These are phyloP conservation scores for Mactromeris polynyma DNA, from an alignment of 2,888 invertebrate genomes.

Conservation along the genomic window DNA sequence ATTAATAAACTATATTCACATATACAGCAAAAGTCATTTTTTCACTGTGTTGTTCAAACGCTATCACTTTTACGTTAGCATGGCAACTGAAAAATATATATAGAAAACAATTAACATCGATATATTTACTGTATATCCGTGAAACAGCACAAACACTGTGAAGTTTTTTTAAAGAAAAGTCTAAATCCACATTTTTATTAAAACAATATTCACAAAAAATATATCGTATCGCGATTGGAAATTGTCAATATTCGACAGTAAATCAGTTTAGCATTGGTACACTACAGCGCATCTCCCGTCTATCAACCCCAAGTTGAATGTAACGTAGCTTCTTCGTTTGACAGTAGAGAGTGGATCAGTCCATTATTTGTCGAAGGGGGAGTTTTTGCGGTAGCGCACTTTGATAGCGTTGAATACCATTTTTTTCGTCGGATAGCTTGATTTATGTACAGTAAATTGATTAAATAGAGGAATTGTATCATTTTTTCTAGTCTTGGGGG, in stretches of 20 bases:
- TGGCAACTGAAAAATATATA: constrained; percentile 9
- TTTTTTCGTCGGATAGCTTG: neutral
- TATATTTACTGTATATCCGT: neutral
- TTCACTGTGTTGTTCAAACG: neutral
- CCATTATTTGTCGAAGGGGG: constrained; percentile 15
- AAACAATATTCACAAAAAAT: constrained; percentile 1
- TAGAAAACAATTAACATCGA: neutral
- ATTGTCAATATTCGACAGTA: neutral
- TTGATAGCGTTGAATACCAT: neutral
- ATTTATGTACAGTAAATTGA: neutral
- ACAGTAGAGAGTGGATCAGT: neutral
- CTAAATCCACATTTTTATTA: neutral
- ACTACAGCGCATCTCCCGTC: neutral
- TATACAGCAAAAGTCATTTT: neutral
- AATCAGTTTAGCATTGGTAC: neutral
- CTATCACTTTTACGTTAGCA: neutral
- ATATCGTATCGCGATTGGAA: neutral
- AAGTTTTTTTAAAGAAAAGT: neutral
- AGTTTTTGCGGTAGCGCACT: neutral
- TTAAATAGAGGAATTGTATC: neutral
- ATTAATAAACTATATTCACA: neutral
- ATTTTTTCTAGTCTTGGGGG: neutral
- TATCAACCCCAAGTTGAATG: neutral
- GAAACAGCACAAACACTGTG: neutral
- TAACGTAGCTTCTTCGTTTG: constrained; percentile 1